Base-by-base conservation (phyloP, 2,797 vertebrate genomes). In the Sebastes glaucus region DNA sequence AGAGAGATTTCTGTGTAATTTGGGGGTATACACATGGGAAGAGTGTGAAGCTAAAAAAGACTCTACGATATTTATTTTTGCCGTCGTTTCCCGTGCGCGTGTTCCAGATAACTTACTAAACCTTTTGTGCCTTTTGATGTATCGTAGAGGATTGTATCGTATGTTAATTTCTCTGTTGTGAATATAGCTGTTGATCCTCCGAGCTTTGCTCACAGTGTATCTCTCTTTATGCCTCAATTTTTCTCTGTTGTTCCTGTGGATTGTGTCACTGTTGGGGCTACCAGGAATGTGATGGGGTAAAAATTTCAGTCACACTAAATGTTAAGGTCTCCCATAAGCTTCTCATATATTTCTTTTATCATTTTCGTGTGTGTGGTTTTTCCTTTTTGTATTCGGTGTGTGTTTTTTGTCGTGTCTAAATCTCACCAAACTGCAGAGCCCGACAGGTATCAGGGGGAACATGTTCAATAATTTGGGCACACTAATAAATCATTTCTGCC, bases 201-300 rank as follows among this genome's bases (percentile, higher is more conserved):
- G 87, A 88, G 90, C 88, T 82, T 71, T 85, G 84, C 84, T 89
- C 88, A 94, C 73, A 4, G 74, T 95, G 88, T 93, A 81, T 95
- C 87, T 95, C 93, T 95, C 75, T 93, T 93, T 94, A 94, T 94
- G 89, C 88, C 89, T 93, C 67, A 56, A 87, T 81, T 85, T 95
- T 94, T 95, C 92, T 96, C 89, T 96, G 94, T 96, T 95, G 92
- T 95, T 95, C 95, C 95, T 95, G 94, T 95, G 95, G 94, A 96
- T 94, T 94, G 82, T 97, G 76, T 97, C 92, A 93, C 95, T 96
- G 93, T 96, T 93, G 93, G 92, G 93, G 93, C 94, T 91, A 70
- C 95, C 95, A 96, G 96, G 95, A 96, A 96, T 96, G 95, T 96
- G 93, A 95, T 96, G 95, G 96, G 96, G 96, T 96, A 96, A 96